Percentiles rank a stretch among this genome's conserved stretches.
Conservation (phyloP, 2,888 invertebrate species). For the Cheiracanthium punctorium region DNA sequence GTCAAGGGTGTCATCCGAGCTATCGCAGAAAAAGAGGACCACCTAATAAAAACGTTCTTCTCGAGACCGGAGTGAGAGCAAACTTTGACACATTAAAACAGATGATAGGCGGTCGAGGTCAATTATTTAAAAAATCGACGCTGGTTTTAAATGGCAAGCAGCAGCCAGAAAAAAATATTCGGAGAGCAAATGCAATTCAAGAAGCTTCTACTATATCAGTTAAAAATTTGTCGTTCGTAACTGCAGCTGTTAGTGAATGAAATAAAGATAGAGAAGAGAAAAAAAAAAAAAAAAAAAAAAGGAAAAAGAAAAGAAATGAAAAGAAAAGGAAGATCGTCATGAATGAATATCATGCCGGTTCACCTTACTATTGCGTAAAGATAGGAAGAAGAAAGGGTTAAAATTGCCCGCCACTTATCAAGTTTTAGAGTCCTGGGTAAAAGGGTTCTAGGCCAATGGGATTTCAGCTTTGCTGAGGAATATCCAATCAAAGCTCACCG, state of each 20-base stretch:
- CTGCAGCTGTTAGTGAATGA: constrained; percentile 62
- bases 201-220: constrained; percentile 49
- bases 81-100: constrained; percentile 44
- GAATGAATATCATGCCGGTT: constrained; percentile 50
- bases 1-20: constrained; percentile 45
- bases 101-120: constrained; percentile 51
- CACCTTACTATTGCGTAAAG: constrained; percentile 52
- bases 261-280: constrained; percentile 6
- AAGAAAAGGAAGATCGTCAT: constrained; percentile 19
- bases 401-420: constrained; percentile 28
- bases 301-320: no score
- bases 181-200: constrained; percentile 19
- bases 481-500: constrained; percentile 21
- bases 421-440: constrained; percentile 33
- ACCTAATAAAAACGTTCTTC: neutral
- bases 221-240: constrained; percentile 49
- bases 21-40: constrained; percentile 5
- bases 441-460: constrained; percentile 20
- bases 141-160: constrained; percentile 19
- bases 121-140: constrained; percentile 23
- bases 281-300: constrained; percentile 14
- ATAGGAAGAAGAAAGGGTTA: constrained; percentile 33
- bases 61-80: constrained; percentile 19
- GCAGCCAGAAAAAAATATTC: constrained; percentile 9
- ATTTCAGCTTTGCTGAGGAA: neutral